These are phyloP conservation scores for Drosophila subpulchrella DNA, from an alignment of 1,140 invertebrate genomes.

Conservation along the genomic window DNA sequence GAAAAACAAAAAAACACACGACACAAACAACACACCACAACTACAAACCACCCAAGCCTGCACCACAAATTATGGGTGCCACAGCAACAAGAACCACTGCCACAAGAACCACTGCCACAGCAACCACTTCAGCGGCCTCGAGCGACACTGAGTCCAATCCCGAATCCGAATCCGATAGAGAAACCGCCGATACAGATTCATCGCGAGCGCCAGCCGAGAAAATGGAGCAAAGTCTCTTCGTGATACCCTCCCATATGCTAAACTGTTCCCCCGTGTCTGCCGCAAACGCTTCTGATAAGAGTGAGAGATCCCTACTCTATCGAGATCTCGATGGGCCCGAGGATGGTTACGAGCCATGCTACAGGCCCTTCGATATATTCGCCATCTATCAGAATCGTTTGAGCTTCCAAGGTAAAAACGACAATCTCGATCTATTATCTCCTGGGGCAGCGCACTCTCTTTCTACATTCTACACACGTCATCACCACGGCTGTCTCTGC, in stretches of 20 bases:
- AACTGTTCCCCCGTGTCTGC: constrained; percentile 50
- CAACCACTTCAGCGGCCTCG: constrained; percentile 38
- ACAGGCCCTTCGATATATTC: constrained; percentile 81
- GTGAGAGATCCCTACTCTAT: constrained; percentile 1
- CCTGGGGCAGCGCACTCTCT: constrained; percentile 34
- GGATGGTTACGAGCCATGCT: constrained; percentile 76
- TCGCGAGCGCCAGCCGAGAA: constrained; percentile 48
- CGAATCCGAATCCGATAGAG: constrained; percentile 14
- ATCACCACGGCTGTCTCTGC: constrained; percentile 20
- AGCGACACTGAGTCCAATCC: constrained; percentile 37
- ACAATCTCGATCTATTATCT: constrained; percentile 47
- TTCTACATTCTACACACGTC: constrained; percentile 27
- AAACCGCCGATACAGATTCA: constrained; percentile 18
- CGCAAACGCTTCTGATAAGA: constrained; percentile 44
- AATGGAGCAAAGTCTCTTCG: constrained; percentile 71
- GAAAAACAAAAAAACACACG: constrained; percentile 24
- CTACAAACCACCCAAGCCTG: constrained; percentile 43
- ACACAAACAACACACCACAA: constrained; percentile 40
- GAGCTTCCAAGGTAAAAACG: constrained; percentile 82
- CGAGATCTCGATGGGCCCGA: constrained; percentile 48
- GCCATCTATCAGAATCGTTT: constrained; percentile 83
- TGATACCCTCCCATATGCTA: constrained; percentile 72
- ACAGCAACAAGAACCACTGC: constrained; percentile 36
- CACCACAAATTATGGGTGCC: constrained; percentile 50
- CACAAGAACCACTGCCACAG: constrained; percentile 5